Evolutionary conservation across 2,888 invertebrate species (phyloP).

Genomic region (Andrena hattorfiana): DNA sequence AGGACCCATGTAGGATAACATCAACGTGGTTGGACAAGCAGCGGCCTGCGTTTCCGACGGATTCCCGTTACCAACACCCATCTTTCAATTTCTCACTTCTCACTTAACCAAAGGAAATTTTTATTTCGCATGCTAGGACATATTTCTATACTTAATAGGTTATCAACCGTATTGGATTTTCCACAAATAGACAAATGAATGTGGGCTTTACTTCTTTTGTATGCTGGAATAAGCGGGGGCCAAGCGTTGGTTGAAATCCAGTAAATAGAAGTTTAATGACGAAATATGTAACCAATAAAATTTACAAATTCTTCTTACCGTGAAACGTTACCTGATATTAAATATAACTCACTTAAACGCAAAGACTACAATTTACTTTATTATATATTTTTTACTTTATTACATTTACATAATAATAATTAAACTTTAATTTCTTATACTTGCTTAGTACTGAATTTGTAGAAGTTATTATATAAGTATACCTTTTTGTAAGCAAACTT

Average conservation of each 20-base stretch:
- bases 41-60: constrained; percentile 5
- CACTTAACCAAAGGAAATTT: not conserved
- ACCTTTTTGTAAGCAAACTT: too few species aligned
- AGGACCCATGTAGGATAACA: constrained; percentile 82
- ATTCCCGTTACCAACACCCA: not conserved
- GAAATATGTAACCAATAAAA: too few species aligned
- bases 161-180: constrained; percentile 1
- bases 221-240: not conserved
- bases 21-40: constrained; percentile 33
- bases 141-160: not conserved
- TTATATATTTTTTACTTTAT: too few species aligned
- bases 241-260: not conserved
- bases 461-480: too few species aligned
- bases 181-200: constrained; percentile 3
- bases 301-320: too few species aligned
- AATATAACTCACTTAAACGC: too few species aligned
- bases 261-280: not conserved
- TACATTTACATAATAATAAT: too few species aligned
- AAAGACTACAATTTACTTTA: too few species aligned
- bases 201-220: not conserved
- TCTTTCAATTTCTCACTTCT: not conserved
- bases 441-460: too few species aligned
- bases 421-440: too few species aligned
- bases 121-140: not conserved
- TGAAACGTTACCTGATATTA: too few species aligned